Base-by-base conservation (phyloP, 2,888 invertebrate species). In the Andricus curvator region DNA sequence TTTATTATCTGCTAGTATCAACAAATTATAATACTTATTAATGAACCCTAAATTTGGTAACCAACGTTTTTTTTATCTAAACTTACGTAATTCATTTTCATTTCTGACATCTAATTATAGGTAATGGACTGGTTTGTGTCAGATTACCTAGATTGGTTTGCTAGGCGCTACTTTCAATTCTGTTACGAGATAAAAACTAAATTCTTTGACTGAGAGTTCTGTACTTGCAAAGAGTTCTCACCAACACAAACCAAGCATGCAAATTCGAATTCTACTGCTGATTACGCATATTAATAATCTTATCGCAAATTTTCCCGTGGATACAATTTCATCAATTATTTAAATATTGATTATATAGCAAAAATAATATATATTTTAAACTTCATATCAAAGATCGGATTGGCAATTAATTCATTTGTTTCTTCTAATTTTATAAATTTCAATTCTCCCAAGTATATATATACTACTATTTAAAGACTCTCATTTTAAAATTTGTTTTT, bases 101-200 rank as follows among this genome's bases (percentile, higher is more conserved):
- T 60, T 60, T 60, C 4, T 22, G 4, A 4, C 60, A 60, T 22
- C 22, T n/a, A 22, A 60, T 22, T 60, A 22, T 60, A n/a, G 60
- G 60, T 60, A 60, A 60, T 60, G 60, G n/a, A 60, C 60, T 60
- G 22, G 60, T 60, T 60, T 22, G 22, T 60, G 13, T 60, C 60
- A 22, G 22, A 22, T 22, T 60, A 60, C 60, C 60, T 60, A 11
- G 22, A 22, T 60, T 60, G 22, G 22, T 22, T n/a, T 29, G 13
- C 64, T 29, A 64, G 29, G 17, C 22, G 64, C 17, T 64, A 29
- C 64, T 64, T 64, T 64, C 5, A 29, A 64, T 64, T 64, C 64
- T 29, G 29, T 64, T 62, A 62, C 62, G 25, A 62, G 64, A 64
- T 29, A 29, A 64, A 29, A 64, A 64, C 17, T 64, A 17, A 64